These are phyloP conservation scores for Hyphantria cunea DNA, from an alignment of 1,140 invertebrate genomes.

Conservation along the genomic window DNA sequence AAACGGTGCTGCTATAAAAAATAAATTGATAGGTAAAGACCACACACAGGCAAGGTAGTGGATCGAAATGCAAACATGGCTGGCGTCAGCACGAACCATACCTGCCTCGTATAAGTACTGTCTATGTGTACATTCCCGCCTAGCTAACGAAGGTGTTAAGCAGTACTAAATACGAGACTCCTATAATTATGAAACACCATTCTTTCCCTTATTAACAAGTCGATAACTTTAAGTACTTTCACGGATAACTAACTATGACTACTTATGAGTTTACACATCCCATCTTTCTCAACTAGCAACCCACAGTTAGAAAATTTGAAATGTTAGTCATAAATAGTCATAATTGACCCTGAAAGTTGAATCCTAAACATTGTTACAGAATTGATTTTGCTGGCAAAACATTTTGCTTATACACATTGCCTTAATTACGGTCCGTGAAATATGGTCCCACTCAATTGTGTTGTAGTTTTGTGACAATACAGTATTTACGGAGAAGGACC, in stretches of 20 bases:
- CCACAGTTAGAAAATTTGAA: not conserved
- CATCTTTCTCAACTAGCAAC: constrained; percentile 34
- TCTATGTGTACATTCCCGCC: constrained; percentile 58
- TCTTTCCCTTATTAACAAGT: constrained; percentile 66
- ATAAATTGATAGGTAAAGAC: constrained; percentile 42
- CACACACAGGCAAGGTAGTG: constrained; percentile 62
- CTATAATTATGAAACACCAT: constrained; percentile 66
- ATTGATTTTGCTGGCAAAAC: constrained; percentile 39
- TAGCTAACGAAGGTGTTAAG: constrained; percentile 63
- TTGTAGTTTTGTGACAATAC: constrained; percentile 61
- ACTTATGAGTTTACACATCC: constrained; percentile 43
- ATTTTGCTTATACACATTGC: constrained; percentile 44
- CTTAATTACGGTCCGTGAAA: constrained; percentile 72
- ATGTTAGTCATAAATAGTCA: no score
- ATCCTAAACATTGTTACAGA: not conserved
- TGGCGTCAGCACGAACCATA: constrained; percentile 53
- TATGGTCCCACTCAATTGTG: constrained; percentile 64
- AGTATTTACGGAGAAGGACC: constrained; percentile 72
- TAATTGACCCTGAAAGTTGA: no score
- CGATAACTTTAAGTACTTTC: constrained; percentile 58
- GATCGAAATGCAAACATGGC: constrained; percentile 62
- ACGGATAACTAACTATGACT: constrained; percentile 40
- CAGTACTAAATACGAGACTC: constrained; percentile 64
- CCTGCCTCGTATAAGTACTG: constrained; percentile 45
- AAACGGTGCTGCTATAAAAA: constrained; percentile 9